Conservation (phyloP, 2,797 vertebrate species). For the Chaetodon trifasciatus region DNA sequence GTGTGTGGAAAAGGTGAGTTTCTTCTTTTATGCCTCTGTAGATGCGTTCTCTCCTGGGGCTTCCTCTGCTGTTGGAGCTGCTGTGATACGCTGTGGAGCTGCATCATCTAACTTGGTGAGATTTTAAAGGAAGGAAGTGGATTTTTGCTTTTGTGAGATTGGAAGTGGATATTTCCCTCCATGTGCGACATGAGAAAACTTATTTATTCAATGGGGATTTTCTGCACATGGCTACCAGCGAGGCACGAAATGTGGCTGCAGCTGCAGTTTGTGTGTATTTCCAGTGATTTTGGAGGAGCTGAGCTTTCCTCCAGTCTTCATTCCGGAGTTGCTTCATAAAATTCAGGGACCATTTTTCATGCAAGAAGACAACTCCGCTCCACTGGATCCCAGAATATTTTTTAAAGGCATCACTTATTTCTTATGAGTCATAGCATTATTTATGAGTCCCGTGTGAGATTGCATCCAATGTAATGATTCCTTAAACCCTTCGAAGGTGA, state of each 20-base stretch:
- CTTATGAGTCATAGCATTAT: neutral
- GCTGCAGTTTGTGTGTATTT: neutral
- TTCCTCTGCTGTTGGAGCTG: constrained; percentile 14
- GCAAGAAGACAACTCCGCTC: neutral
- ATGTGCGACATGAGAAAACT: neutral
- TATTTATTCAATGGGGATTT: neutral
- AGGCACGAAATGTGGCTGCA: neutral
- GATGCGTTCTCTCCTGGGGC: neutral
- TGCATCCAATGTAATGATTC: constrained; percentile 18
- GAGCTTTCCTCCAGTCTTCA: neutral
- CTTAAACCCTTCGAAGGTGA: constrained; percentile 62
- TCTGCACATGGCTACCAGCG: neutral
- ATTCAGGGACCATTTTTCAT: neutral
- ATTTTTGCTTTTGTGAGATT: neutral
- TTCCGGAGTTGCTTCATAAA: neutral
- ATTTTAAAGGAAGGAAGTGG: constrained; percentile 1
- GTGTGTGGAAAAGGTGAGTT: constrained; percentile 75
- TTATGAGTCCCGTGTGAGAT: neutral
- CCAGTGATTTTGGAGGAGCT: neutral
- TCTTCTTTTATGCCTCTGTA: constrained; percentile 1
- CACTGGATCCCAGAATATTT: no score
- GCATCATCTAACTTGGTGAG: neutral
- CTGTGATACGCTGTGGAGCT: neutral
- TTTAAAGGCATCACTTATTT: neutral
- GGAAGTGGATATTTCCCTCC: constrained; percentile 2